phyloP scores from a whole-genome alignment of 2,113 vertebrate species.

The Drymodes brunneopygia region DNA sequence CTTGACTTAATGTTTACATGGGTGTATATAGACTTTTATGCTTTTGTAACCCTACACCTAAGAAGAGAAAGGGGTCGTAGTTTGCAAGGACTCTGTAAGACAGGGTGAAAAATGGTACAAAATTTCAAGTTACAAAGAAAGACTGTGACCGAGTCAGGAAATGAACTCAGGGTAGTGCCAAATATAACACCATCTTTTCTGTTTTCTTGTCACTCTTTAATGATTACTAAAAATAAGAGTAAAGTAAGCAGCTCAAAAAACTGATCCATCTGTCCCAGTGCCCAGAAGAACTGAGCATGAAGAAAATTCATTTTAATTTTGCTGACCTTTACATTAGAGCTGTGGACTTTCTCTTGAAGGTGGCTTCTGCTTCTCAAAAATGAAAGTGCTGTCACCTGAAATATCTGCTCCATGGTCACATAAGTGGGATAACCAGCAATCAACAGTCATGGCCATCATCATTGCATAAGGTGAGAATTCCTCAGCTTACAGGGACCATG shows the following conservation, averaged over 20 bases:
- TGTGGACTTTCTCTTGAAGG: not conserved
- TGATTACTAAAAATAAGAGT: not conserved
- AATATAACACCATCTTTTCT: not conserved
- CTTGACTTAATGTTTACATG: not conserved
- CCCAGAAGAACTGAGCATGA: not conserved
- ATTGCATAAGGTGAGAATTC: not conserved
- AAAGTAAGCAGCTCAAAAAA: not conserved
- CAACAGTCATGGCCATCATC: not conserved
- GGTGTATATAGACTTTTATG: not conserved
- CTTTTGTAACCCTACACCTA: not conserved
- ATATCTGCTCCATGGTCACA: not conserved
- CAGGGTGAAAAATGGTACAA: not conserved
- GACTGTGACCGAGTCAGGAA: not conserved
- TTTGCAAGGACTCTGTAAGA: not conserved
- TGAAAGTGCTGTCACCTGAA: not conserved
- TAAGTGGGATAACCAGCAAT: not conserved
- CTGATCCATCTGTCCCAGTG: not conserved
- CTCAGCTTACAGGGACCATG: not conserved
- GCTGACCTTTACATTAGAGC: not conserved
- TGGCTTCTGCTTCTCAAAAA: not conserved
- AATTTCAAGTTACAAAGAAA: not conserved
- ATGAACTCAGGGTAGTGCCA: not conserved
- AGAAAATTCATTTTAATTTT: not conserved
- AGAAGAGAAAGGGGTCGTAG: not conserved
- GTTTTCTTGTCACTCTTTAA: not conserved